A percentile compares a stretch with the other conserved stretches of the same genome.
These are phyloP conservation scores for Phenacoccus solenopsis DNA, from an alignment of 1,140 invertebrate species.

Conservation along the genomic window DNA sequence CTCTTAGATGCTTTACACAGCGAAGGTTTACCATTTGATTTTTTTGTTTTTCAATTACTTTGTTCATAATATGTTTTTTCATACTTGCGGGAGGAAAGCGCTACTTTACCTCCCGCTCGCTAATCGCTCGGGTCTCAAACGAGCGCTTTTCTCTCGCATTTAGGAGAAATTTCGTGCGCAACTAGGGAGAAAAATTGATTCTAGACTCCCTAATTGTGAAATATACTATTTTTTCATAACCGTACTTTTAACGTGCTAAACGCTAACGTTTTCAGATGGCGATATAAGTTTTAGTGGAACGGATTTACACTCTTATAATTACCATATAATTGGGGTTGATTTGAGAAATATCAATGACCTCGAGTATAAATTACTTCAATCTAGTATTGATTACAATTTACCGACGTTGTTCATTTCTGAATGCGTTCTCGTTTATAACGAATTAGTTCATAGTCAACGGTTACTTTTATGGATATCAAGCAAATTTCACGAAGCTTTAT, in stretches of 20 bases:
- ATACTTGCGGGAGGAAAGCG: too few species aligned
- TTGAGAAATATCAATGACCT: conserved; percentile 67
- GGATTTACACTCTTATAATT: conserved; percentile 80
- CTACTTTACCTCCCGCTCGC: too few species aligned
- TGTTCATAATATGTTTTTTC: background rate
- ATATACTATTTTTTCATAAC: too few species aligned
- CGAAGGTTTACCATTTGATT: conserved; percentile 48
- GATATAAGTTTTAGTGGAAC: conserved; percentile 72
- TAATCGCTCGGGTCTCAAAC: too few species aligned
- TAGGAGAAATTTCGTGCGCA: too few species aligned
- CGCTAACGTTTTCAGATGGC: conserved; percentile 49
- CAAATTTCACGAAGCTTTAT: conserved; percentile 62
- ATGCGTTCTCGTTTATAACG: conserved; percentile 94
- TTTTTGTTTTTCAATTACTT: background rate
- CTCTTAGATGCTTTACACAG: conserved; percentile 60
- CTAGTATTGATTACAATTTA: conserved; percentile 54
- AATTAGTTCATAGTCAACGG: conserved; percentile 54
- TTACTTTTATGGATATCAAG: conserved; percentile 63
- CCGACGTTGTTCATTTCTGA: conserved; percentile 89
- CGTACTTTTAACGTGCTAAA: conserved; percentile 3
- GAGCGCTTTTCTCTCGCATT: too few species aligned
- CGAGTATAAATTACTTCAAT: conserved; percentile 59
- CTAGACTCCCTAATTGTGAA: too few species aligned
- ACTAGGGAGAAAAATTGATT: too few species aligned
- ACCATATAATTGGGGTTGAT: conserved; percentile 83